phyloP scores from a whole-genome alignment of 2,113 vertebrate species.

The Xyliphius kryptos region DNA sequence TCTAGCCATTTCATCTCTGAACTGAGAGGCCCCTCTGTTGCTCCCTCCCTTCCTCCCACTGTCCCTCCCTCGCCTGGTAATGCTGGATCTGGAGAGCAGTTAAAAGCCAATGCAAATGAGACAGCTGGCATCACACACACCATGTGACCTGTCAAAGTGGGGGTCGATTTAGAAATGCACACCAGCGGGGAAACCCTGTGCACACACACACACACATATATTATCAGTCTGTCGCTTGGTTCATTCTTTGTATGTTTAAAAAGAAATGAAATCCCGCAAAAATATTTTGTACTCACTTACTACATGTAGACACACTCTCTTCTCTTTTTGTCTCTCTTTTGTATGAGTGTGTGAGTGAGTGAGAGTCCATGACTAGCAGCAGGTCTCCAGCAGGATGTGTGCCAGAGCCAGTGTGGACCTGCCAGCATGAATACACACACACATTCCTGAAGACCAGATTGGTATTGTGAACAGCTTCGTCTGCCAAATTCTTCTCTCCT shows the following conservation, averaged over 20 bases:
- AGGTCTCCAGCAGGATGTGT: conserved; percentile 41
- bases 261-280: not conserved
- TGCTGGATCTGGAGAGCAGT: conserved; percentile 45
- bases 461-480: conserved; percentile 47
- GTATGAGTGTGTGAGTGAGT: conserved; percentile 29
- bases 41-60: conserved; percentile 15
- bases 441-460: conserved; percentile 59
- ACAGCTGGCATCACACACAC: conserved; percentile 66
- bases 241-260: conserved; percentile 19
- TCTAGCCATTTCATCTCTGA: not conserved
- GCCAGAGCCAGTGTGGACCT: conserved; percentile 22
- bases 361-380: conserved; percentile 47
- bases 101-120: conserved; percentile 66
- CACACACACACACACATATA: conserved; percentile 25
- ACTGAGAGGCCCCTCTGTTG: conserved; percentile 2
- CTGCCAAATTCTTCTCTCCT: conserved; percentile 34
- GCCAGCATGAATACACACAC: conserved; percentile 33
- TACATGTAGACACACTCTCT: not conserved
- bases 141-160: conserved; percentile 67
- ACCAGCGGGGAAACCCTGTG: conserved; percentile 33
- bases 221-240: conserved; percentile 22
- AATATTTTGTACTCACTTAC: not conserved
- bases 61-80: not conserved
- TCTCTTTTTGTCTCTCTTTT: conserved; percentile 3
- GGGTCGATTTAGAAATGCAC: conserved; percentile 51